Evolutionary conservation across 2,797 vertebrate genomes (phyloP).

Genomic region (Adrianichthys oophorus): DNA sequence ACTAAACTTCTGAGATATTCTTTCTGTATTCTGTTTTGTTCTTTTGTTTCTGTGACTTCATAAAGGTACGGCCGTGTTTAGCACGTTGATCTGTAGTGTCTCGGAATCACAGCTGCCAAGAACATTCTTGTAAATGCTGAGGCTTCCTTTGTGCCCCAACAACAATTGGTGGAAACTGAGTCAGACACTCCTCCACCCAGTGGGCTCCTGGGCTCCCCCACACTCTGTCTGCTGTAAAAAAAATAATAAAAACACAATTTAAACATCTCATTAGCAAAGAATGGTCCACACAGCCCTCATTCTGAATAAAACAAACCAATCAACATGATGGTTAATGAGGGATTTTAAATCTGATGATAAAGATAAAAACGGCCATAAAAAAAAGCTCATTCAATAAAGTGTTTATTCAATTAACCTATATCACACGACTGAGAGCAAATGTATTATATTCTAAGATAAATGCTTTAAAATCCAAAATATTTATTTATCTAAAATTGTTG

Average conservation of each 20-base stretch:
- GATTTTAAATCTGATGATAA: too few species aligned
- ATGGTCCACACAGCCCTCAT: background rate
- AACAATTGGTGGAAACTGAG: slow-evolving; percentile 69
- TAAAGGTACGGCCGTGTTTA: too few species aligned
- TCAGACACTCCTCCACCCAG: slow-evolving; percentile 23
- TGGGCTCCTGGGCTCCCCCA: slow-evolving; percentile 11
- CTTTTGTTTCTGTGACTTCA: background rate
- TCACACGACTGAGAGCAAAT: too few species aligned
- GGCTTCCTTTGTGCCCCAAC: slow-evolving; percentile 57
- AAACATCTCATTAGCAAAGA: background rate
- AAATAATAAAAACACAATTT: background rate
- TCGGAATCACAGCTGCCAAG: slow-evolving; percentile 5
- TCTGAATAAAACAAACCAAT: too few species aligned
- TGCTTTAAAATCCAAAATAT: too few species aligned
- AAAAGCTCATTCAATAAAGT: too few species aligned
- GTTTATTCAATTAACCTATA: too few species aligned
- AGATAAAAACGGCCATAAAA: too few species aligned
- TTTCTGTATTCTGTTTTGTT: background rate
- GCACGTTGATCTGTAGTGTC: background rate
- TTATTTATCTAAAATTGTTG: too few species aligned
- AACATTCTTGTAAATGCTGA: slow-evolving; percentile 29
- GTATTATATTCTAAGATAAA: too few species aligned
- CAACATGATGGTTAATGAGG: too few species aligned
- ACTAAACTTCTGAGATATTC: too few species aligned
- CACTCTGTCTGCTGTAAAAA: slow-evolving; percentile 11